Percentiles rank a stretch among this genome's conserved stretches.
Evolutionary conservation across 2,888 invertebrate species (phyloP).

Genomic region (Erynnis tages): DNA sequence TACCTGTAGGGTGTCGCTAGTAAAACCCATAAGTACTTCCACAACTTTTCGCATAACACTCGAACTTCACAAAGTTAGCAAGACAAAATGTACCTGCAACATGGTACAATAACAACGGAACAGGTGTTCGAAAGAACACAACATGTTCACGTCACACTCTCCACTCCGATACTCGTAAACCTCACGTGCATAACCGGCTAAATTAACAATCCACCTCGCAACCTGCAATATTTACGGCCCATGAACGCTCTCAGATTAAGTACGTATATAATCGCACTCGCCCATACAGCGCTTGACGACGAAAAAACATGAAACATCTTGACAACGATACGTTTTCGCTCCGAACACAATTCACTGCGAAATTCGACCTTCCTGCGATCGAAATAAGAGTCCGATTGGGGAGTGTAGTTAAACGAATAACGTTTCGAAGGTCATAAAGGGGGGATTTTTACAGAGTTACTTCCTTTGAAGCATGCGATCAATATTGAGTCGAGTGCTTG

Average conservation of each 20-base stretch:
- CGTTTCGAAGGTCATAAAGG: conserved; percentile 31
- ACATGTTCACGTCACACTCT: conserved; percentile 15
- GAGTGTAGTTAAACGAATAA: background rate
- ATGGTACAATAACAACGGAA: too few relatives aligned
- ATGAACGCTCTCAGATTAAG: conserved; percentile 38
- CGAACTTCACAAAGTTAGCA: too few relatives aligned
- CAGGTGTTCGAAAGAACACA: conserved; percentile 7
- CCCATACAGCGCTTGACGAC: conserved; percentile 34
- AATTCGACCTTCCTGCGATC: conserved; percentile 37
- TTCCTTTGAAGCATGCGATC: conserved; percentile 52
- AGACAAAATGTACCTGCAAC: too few relatives aligned
- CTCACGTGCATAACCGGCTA: conserved; percentile 20
- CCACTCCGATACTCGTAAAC: conserved; percentile 18
- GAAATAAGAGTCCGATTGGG: conserved; percentile 28
- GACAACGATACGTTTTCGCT: conserved; percentile 31
- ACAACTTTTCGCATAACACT: too few relatives aligned
- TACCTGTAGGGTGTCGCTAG: too few relatives aligned
- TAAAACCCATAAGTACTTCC: too few relatives aligned
- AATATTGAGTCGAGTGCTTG: conserved; percentile 46
- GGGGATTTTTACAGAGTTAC: conserved; percentile 43
- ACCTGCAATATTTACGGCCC: conserved; percentile 36
- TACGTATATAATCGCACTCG: conserved; percentile 35
- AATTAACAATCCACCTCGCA: conserved; percentile 29
- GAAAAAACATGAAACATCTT: conserved; percentile 49
- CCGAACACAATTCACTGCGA: conserved; percentile 18